Conservation (phyloP, 2,797 vertebrate species). For the Channa striata region DNA sequence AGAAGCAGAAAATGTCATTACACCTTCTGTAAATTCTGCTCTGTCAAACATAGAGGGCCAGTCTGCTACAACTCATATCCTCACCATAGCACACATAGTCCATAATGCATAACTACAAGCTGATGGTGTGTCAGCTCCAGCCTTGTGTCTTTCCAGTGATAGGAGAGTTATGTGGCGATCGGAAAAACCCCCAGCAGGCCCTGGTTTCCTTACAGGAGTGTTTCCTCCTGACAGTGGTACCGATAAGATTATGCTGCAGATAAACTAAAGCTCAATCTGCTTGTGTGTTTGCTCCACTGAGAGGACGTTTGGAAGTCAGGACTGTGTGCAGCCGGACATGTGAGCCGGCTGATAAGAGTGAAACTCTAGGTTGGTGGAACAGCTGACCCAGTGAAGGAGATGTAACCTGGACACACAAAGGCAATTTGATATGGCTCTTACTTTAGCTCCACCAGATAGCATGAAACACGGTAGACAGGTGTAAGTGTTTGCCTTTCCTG, state of each 20-base stretch:
- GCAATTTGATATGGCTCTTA: conserved; percentile 71
- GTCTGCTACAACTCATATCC: conserved; percentile 8
- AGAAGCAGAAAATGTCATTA: conserved; percentile 13
- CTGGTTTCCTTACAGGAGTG: conserved; percentile 21
- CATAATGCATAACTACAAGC: neutral
- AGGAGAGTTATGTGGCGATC: conserved; percentile 9
- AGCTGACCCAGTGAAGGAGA: conserved; percentile 50
- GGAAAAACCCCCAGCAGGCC: conserved; percentile 7
- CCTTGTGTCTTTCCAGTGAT: neutral
- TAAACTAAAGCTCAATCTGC: conserved; percentile 46
- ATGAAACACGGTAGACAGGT: conserved; percentile 58
- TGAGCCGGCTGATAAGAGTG: conserved; percentile 77
- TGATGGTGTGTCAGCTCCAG: neutral
- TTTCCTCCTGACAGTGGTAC: conserved; percentile 39
- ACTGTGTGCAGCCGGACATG: conserved; percentile 55
- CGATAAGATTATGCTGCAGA: conserved; percentile 54
- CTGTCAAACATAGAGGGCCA: conserved; percentile 16
- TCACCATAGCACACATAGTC: neutral
- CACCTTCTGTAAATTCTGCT: conserved; percentile 5
- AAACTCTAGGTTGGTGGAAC: conserved; percentile 76
- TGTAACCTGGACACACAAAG: conserved; percentile 45
- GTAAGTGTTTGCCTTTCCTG: conserved; percentile 50
- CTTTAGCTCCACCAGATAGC: conserved; percentile 52
- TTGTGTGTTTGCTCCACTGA: conserved; percentile 18
- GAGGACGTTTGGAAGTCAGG: conserved; percentile 45